Base-by-base conservation (phyloP, 1,140 invertebrate species). In the Anagrus nilaparvatae region DNA sequence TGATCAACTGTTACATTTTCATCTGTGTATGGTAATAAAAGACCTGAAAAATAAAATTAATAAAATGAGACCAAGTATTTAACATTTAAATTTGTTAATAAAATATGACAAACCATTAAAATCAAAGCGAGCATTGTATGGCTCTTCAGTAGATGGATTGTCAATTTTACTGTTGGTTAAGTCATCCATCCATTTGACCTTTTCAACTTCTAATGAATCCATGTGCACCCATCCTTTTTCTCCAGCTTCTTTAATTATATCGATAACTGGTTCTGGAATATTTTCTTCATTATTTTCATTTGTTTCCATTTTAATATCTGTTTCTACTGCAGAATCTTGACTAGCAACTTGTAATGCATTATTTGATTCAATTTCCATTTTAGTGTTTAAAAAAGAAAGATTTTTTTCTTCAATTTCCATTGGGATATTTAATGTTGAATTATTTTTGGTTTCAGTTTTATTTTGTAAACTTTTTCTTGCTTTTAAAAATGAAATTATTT, bases 171-270 rank as follows among this genome's bases (percentile, higher is more conserved):
- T 54, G 40, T 59, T 32, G 21, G 63, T 52, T 13, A 86, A 60
- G 44, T 81, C 73, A 56, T 77, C 74, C 72, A 90, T 85, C 89
- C 89, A 93, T 49, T 82, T 75, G 4, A 92, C 59, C 63, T 93
- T 94, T 49, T 86, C 82, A 47, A 74, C 72, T 61, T 93, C 89
- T 29, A 90, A 54, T 21, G 73, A 69, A 60, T 87, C 75, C 76
- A 92, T 92, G 56, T 91, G 74, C 0, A 90, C 49, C 83, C 84
- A 92, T 19, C 80, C 77, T 41, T 78, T 75, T 2, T 77, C 55
- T 43, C 75, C 65, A 36, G 73, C 75, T 57, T 73, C 69, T 30
- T 72, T 70, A 9, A 83, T 53, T 23, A 85, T 60, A 48, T 82
- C 74, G 44, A 71, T 60, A 3, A 75, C 68, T 53, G 67, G 67